These are phyloP conservation scores for Oryzaephilus surinamensis DNA, from an alignment of 1,140 invertebrate genomes.

Conservation along the genomic window DNA sequence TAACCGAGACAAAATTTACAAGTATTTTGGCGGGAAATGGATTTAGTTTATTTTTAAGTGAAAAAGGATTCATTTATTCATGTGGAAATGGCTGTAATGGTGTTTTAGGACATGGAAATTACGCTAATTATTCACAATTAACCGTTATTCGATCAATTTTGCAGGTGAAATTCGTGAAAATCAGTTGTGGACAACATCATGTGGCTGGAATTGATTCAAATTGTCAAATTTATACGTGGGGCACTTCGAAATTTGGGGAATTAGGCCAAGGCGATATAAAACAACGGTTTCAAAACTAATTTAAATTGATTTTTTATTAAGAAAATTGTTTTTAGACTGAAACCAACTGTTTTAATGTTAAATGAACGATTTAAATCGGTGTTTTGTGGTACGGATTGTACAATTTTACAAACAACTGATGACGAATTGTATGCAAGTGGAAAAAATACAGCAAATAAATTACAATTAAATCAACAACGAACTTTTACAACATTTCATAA, in stretches of 20 bases:
- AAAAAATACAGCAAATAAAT: constrained; percentile 60
- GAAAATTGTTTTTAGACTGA: constrained; percentile 35
- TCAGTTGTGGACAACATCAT: constrained; percentile 57
- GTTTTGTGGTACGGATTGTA: constrained; percentile 53
- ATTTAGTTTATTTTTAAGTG: constrained; percentile 55
- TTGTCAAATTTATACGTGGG: constrained; percentile 60
- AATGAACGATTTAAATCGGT: constrained; percentile 40
- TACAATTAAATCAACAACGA: too few species aligned
- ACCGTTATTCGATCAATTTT: too few species aligned
- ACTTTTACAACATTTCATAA: too few species aligned
- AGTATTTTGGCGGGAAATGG: constrained; percentile 40
- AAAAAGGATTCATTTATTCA: constrained; percentile 58
- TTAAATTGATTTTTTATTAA: constrained; percentile 2
- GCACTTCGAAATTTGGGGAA: constrained; percentile 49
- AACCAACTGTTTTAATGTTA: constrained; percentile 36
- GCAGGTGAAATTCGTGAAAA: constrained; percentile 26
- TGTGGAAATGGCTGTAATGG: constrained; percentile 57
- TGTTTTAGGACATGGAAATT: constrained; percentile 59
- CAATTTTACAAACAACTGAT: constrained; percentile 52
- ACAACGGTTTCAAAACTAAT: constrained; percentile 32
- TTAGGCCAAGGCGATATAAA: constrained; percentile 53
- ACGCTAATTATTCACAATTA: too few species aligned
- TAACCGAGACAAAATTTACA: too few species aligned
- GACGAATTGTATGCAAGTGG: constrained; percentile 58
- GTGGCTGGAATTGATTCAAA: constrained; percentile 50